phyloP scores from a whole-genome alignment of 2,797 vertebrate genomes.

The Pangasius larnaudii region DNA sequence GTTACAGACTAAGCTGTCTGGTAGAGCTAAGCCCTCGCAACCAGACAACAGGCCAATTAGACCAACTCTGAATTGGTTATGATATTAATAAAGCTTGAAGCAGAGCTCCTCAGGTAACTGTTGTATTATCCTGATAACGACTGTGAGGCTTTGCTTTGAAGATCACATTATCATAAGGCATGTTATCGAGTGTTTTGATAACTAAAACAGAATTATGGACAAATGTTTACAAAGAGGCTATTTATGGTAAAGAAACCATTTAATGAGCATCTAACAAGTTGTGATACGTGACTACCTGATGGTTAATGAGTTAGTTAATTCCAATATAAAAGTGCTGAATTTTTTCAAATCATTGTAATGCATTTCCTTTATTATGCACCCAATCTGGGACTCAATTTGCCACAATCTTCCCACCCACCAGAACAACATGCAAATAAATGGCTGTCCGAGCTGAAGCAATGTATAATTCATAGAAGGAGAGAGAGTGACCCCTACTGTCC shows the following conservation, averaged over 20 bases:
- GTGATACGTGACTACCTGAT: background rate
- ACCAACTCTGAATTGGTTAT: slow-evolving; percentile 44
- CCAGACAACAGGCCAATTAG: slow-evolving; percentile 62
- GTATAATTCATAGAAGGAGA: slow-evolving; percentile 11
- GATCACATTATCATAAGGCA: slow-evolving; percentile 6
- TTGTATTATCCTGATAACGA: slow-evolving; percentile 26
- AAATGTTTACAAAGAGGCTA: background rate
- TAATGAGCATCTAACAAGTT: background rate
- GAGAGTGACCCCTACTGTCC: slow-evolving; percentile 48
- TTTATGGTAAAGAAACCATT: background rate
- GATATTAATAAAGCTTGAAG: slow-evolving; percentile 57
- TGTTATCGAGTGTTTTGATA: background rate
- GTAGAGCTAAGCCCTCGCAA: slow-evolving; percentile 48
- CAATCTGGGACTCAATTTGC: background rate
- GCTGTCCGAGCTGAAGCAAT: background rate
- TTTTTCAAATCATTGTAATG: background rate
- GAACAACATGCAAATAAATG: background rate
- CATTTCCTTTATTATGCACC: background rate
- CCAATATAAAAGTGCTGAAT: background rate
- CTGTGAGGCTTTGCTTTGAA: background rate
- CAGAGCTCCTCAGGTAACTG: slow-evolving; percentile 42
- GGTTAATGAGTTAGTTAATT: background rate
- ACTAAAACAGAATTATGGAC: background rate
- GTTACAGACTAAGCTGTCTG: slow-evolving; percentile 60
- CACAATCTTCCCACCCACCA: background rate